phyloP scores from a whole-genome alignment of 2,888 invertebrate genomes.

The Apotomis betuletana region DNA sequence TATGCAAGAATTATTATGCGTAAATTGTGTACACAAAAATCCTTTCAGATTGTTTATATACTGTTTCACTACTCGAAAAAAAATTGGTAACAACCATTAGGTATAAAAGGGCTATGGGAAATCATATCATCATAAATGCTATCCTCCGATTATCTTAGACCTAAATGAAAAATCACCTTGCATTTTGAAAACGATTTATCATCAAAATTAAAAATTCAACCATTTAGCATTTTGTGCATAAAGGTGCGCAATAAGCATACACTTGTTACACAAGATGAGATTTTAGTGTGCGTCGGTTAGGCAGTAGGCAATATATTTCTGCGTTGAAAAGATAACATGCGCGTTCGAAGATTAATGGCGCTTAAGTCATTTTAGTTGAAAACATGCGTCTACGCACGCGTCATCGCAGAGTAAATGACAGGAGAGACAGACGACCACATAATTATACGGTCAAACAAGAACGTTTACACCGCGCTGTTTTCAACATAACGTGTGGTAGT shows the following conservation, averaged over 20 bases:
- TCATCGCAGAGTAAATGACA: constrained; percentile 28
- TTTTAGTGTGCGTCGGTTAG: constrained; percentile 14
- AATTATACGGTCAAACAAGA: constrained; percentile 29
- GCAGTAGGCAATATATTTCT: neutral
- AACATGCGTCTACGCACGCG: constrained; percentile 26
- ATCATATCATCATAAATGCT: no score
- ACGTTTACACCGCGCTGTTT: constrained; percentile 6
- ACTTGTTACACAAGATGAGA: neutral
- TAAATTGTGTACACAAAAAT: neutral
- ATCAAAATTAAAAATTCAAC: neutral
- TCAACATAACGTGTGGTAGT: neutral
- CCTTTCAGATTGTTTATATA: neutral
- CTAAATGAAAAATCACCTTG: constrained; percentile 12
- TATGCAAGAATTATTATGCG: neutral
- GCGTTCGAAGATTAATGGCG: neutral
- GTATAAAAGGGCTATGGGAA: no score
- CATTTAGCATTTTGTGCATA: constrained; percentile 8
- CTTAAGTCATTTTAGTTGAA: constrained; percentile 1
- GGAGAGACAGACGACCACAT: constrained; percentile 20
- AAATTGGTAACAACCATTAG: no score
- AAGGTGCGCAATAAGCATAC: neutral
- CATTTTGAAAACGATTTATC: constrained; percentile 3
- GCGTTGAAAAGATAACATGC: constrained; percentile 1
- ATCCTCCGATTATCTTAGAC: neutral
- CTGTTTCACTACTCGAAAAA: no score